Conservation (phyloP, 2,797 vertebrate species). For the Pipistrellus nathusii region DNA sequence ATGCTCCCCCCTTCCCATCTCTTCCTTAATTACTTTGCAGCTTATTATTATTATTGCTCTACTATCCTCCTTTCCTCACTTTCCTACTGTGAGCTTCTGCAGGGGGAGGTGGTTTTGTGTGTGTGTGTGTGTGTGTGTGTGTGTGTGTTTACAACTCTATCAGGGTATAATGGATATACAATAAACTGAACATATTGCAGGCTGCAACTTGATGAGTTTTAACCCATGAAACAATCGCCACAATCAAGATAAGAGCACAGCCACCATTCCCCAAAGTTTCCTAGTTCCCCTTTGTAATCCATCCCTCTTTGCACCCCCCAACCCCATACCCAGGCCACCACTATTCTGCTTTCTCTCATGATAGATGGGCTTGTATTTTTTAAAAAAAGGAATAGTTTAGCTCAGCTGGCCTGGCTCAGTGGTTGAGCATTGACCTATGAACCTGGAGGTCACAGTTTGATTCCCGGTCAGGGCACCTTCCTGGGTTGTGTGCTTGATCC, state of each 20-base stretch:
- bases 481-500: too few relatives aligned
- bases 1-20: not conserved
- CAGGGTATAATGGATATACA: not conserved
- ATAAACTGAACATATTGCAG: not conserved
- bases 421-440: too few relatives aligned
- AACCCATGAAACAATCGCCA: not conserved
- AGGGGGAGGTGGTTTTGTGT: not conserved
- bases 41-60: not conserved
- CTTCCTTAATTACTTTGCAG: not conserved
- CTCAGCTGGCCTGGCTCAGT: too few relatives aligned
- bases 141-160: not conserved
- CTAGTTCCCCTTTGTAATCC: not conserved
- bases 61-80: not conserved
- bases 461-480: too few relatives aligned
- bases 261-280: not conserved
- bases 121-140: too few relatives aligned
- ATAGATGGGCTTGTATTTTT: not conserved
- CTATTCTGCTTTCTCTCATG: not conserved
- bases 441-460: too few relatives aligned
- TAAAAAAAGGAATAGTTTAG: not conserved
- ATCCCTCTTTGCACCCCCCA: not conserved
- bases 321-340: not conserved
- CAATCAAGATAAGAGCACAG: not conserved
- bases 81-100: not conserved
- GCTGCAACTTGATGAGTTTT: not conserved